Conservation (phyloP, 2,797 vertebrate genomes). For the Sylvilagus floridanus region DNA sequence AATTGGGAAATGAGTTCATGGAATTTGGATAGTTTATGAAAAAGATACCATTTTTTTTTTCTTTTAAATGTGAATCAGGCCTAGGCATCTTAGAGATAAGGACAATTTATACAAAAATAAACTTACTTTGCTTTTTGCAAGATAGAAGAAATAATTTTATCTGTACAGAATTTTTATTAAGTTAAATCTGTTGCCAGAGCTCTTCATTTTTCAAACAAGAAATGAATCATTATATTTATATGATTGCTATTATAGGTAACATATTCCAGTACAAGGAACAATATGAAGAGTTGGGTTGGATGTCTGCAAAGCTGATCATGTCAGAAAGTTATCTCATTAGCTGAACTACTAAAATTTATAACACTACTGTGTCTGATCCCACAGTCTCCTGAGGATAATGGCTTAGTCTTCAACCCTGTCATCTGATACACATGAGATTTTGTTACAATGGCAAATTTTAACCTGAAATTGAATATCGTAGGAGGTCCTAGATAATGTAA, state of each 20-base stretch:
- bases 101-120: not conserved
- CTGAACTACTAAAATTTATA: not conserved
- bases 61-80: not conserved
- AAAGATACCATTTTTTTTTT: not conserved
- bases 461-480: not conserved
- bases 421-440: not conserved
- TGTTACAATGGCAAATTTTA: not conserved
- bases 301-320: not conserved
- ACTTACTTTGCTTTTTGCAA: not conserved
- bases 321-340: not conserved
- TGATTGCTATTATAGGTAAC: not conserved
- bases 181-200: not conserved
- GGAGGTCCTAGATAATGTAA: not conserved
- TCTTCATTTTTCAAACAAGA: not conserved
- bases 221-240: not conserved
- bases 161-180: not conserved
- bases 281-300: not conserved
- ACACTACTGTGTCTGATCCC: not conserved
- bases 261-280: not conserved
- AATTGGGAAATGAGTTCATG: not conserved
- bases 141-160: not conserved
- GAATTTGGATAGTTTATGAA: not conserved
- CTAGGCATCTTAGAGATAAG: not conserved
- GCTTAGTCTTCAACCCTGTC: not conserved
- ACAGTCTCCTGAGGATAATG: not conserved